A percentile compares a stretch with the other conserved stretches of the same genome.
Conservation (phyloP, 1,140 invertebrate genomes). For the Drosophila trapezifrons region DNA sequence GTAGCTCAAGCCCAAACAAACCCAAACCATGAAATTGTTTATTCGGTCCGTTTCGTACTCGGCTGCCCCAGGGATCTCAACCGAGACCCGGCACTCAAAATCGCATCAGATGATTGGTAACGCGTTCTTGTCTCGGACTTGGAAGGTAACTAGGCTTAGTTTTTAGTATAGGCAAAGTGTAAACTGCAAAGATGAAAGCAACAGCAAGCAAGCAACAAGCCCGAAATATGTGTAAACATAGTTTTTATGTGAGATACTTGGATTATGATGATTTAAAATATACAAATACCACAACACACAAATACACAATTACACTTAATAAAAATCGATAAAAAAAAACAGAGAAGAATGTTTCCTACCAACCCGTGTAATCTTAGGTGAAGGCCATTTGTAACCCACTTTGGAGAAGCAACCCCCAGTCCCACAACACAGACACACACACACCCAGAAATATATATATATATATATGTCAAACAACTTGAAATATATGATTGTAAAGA, state of each 20-base stretch:
- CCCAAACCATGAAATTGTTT: conserved; percentile 37
- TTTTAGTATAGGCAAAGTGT: conserved; percentile 62
- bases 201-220: conserved; percentile 22
- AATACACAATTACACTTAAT: conserved; percentile 42
- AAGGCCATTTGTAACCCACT: conserved; percentile 17
- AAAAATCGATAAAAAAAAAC: conserved; percentile 46
- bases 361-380: conserved; percentile 4
- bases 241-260: conserved; percentile 62
- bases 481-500: conserved; percentile 56
- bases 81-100: conserved; percentile 25
- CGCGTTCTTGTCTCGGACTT: conserved; percentile 49
- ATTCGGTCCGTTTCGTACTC: conserved; percentile 33
- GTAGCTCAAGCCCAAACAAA: conserved; percentile 3
- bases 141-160: conserved; percentile 63
- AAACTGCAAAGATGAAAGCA: conserved; percentile 33
- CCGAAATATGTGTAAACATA: conserved; percentile 62
- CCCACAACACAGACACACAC: conserved; percentile 10
- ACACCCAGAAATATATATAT: conserved; percentile 14
- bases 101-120: conserved; percentile 12
- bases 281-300: conserved; percentile 53
- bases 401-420: conserved; percentile 2
- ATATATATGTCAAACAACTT: conserved; percentile 43
- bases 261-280: conserved; percentile 46
- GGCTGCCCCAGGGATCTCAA: conserved; percentile 39
- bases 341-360: conserved; percentile 16